Evolutionary conservation across 2,113 vertebrate genomes (phyloP), one percentile per base, ranked within the genome.

Genomic region (Brachyhypopomus gauderio): DNA sequence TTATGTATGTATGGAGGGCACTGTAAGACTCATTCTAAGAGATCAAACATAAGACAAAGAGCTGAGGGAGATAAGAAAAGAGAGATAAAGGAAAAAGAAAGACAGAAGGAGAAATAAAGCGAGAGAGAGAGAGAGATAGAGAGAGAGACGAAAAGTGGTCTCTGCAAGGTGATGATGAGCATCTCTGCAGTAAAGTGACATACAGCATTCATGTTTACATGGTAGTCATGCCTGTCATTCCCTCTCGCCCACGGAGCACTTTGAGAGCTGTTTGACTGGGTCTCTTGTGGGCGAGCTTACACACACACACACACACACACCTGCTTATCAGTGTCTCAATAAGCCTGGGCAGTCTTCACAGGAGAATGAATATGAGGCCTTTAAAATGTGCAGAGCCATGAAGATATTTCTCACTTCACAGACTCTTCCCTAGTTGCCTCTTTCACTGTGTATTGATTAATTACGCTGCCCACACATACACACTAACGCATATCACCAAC

Each of bases 401-500:
- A 82, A 86, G 72, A 73, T 75, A 84, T 82, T 66, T 79, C 74
- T 86, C 76, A 66, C 62, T 72, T 60, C 62, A 84, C 75, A 79
- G 58, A 76, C 72, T 70, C 19, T 79, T 59, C 75, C 58, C 79
- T 62, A 55, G 27, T 75, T 25, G 55, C 62, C 73, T 59, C 72
- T 73, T 72, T 78, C 78, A 82, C 72, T 48, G 56, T 66, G 59
- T 83, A 86, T 86, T 82, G 79, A 86, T 86, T 86, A 82, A 76
- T 79, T 77, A 55, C 52, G 79, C 76, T 69, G 71, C 30, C 52
- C 67, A 63, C 52, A 73, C 70, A 71, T 14, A 55, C 19, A 52
- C 23, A 63, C 62, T 34, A 20, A 34, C 9, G 55, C 11, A 36
- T 41, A 59, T 20, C 34, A n/a, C n/a, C n/a, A n/a, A n/a, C n/a